Conservation (phyloP, 2,888 invertebrate genomes). For the Nasonia oneida region DNA sequence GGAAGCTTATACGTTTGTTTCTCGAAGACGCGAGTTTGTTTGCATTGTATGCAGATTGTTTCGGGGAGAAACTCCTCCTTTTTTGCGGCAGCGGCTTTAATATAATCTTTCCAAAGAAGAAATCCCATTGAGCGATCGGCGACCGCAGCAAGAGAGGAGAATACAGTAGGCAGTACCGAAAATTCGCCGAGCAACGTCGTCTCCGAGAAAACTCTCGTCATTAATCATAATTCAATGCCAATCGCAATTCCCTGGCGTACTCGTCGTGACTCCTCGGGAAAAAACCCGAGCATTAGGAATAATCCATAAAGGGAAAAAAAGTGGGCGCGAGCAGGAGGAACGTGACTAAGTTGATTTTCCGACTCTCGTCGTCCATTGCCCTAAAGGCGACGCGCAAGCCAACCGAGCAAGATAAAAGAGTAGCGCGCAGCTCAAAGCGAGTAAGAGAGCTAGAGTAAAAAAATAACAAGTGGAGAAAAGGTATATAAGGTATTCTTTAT, state of each 20-base stretch:
- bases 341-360: constrained; percentile 52
- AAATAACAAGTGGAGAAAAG: neutral
- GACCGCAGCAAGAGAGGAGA: neutral
- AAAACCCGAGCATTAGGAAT: neutral
- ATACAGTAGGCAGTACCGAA: neutral
- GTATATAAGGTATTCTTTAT: constrained; percentile 24
- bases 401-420: constrained; percentile 5
- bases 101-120: neutral
- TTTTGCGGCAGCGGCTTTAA: neutral
- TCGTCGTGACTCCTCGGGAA: neutral
- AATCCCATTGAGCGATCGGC: neutral
- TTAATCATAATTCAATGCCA: constrained; percentile 30
- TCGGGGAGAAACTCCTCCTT: neutral
- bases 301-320: constrained; percentile 9
- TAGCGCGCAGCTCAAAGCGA: neutral
- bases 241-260: neutral
- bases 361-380: neutral
- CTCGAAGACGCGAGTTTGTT: neutral
- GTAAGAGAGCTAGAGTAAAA: neutral
- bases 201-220: neutral
- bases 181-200: neutral
- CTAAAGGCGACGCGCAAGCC: neutral
- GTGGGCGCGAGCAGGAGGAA: constrained; percentile 23
- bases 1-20: neutral
- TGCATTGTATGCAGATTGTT: neutral